Percentiles rank a stretch among this genome's conserved stretches.
Conservation (phyloP, 2,113 vertebrate species). For the Pseudopodoces humilis region DNA sequence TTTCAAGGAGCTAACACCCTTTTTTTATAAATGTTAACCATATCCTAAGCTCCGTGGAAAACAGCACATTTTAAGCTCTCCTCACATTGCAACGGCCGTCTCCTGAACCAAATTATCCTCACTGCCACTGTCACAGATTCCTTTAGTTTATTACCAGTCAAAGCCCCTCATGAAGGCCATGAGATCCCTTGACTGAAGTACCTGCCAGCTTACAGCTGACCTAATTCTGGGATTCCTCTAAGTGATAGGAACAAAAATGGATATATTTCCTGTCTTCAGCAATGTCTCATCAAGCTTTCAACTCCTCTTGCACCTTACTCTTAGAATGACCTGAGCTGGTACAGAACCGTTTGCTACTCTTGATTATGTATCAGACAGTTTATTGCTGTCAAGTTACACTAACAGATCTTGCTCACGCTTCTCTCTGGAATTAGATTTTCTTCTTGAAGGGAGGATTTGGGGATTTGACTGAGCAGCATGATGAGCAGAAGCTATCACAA, state of each 20-base stretch:
- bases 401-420: background rate
- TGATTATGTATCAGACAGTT: background rate
- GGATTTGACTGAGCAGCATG: background rate
- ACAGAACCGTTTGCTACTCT: background rate
- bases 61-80: background rate
- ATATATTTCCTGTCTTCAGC: background rate
- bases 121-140: background rate
- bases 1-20: constrained; percentile 27
- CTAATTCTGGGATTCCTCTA: background rate
- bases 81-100: background rate
- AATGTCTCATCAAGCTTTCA: background rate
- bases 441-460: background rate
- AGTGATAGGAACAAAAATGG: background rate
- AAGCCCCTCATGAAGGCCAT: background rate
- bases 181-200: background rate
- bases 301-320: background rate
- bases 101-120: background rate
- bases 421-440: background rate
- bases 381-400: background rate
- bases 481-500: background rate
- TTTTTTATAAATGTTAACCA: constrained; percentile 16
- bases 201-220: background rate
- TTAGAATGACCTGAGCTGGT: background rate
- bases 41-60: background rate
- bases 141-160: background rate